Evolutionary conservation across 2,797 vertebrate genomes (phyloP).

Genomic region (Agapornis canus): DNA sequence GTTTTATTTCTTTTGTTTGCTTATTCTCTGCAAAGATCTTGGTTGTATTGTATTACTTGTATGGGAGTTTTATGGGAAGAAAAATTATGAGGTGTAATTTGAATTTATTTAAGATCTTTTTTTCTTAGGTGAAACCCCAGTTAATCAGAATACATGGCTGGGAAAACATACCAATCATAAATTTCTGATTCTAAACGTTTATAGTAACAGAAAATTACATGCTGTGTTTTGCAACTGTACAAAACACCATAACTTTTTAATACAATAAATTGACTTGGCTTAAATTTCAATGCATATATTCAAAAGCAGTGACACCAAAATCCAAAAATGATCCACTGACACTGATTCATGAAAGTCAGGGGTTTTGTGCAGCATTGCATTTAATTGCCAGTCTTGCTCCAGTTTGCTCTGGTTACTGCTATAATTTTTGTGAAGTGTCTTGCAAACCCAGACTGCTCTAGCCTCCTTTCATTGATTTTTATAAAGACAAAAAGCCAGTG

Average conservation of each 20-base stretch:
- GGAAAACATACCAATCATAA: neutral
- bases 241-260: neutral
- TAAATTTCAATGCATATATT: neutral
- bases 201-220: neutral
- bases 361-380: neutral
- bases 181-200: neutral
- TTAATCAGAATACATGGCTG: neutral
- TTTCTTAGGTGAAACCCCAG: neutral
- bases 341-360: neutral
- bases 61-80: neutral
- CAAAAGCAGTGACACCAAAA: neutral
- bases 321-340: neutral
- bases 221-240: neutral
- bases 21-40: neutral
- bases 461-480: neutral
- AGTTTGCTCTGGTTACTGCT: neutral
- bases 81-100: neutral
- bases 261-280: neutral
- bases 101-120: neutral
- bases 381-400: neutral
- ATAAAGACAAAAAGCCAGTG: neutral
- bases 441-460: neutral
- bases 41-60: neutral
- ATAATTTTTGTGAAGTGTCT: neutral
- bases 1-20: neutral